Evolutionary conservation across 2,797 vertebrate species (phyloP).

Genomic region (Sphenopsis melanotis): DNA sequence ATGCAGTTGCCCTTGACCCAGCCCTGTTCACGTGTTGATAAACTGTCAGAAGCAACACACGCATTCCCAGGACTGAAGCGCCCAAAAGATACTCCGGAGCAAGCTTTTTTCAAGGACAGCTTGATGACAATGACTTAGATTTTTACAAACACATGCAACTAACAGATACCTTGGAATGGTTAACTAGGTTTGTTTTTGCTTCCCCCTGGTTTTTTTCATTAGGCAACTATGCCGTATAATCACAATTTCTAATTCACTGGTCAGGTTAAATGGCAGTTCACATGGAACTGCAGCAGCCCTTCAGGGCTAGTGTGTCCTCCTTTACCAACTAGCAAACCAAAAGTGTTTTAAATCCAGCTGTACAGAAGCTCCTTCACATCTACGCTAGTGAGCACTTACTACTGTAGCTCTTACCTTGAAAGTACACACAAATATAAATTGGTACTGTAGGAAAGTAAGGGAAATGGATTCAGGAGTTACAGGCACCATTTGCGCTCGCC

Average conservation of each 20-base stretch:
- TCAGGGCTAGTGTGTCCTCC: neutral
- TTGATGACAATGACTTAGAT: neutral
- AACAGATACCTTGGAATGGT: neutral
- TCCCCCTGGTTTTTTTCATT: neutral
- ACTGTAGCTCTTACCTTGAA: neutral
- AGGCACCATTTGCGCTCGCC: neutral
- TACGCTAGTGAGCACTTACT: neutral
- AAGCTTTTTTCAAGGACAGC: neutral
- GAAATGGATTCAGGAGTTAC: neutral
- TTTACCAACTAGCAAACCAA: neutral
- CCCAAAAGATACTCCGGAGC: neutral
- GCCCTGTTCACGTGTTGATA: neutral
- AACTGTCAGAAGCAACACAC: neutral
- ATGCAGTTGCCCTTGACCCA: neutral
- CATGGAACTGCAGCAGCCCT: neutral
- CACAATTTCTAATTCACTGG: neutral
- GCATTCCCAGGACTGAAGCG: neutral
- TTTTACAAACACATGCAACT: neutral
- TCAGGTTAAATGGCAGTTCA: neutral
- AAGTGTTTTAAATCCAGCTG: neutral
- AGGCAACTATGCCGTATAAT: neutral
- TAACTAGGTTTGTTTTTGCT: neutral
- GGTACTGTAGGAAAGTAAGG: neutral
- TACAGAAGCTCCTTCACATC: neutral
- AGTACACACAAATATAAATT: neutral